Percentiles rank a stretch among this genome's conserved stretches.
Evolutionary conservation across 30 jellyfish, hydroid and myxozoan species (phyloP).

Genomic region (Rhopilema esculentum): DNA sequence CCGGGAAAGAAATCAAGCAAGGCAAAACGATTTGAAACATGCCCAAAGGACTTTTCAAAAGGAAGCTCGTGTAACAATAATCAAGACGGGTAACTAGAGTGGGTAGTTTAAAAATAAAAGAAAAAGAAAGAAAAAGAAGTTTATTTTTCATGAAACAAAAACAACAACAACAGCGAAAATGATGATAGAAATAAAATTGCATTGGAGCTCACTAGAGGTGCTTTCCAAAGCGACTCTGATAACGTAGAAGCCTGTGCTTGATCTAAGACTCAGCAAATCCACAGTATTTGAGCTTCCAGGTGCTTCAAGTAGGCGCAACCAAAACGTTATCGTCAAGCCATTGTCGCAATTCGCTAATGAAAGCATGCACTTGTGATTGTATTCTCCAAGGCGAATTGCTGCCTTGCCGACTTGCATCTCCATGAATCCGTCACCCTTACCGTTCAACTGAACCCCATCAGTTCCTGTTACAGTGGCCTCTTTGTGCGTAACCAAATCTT

Average conservation of each 20-base stretch:
- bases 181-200: not conserved
- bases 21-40: no score
- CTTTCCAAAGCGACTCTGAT: not conserved
- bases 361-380: conserved; percentile 10
- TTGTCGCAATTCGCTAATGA: not conserved
- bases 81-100: not conserved
- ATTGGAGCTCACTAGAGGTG: conserved; percentile 8
- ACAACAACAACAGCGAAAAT: not conserved
- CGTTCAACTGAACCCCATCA: conserved; percentile 42
- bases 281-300: not conserved
- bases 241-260: not conserved
- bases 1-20: no score
- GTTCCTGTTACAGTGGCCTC: conserved; percentile 32
- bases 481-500: conserved; percentile 9
- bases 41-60: not conserved
- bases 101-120: not conserved
- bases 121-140: not conserved
- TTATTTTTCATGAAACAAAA: not conserved
- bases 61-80: not conserved
- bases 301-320: conserved; percentile 16
- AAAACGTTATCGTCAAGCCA: conserved; percentile 34
- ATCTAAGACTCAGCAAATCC: conserved; percentile 15
- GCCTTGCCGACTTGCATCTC: conserved; percentile 28
- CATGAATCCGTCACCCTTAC: conserved; percentile 34
- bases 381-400: conserved; percentile 51